Percentiles rank a stretch among this genome's conserved stretches.
Evolutionary conservation across 2,797 vertebrate genomes (phyloP).

Genomic region (Cossypha heuglini): DNA sequence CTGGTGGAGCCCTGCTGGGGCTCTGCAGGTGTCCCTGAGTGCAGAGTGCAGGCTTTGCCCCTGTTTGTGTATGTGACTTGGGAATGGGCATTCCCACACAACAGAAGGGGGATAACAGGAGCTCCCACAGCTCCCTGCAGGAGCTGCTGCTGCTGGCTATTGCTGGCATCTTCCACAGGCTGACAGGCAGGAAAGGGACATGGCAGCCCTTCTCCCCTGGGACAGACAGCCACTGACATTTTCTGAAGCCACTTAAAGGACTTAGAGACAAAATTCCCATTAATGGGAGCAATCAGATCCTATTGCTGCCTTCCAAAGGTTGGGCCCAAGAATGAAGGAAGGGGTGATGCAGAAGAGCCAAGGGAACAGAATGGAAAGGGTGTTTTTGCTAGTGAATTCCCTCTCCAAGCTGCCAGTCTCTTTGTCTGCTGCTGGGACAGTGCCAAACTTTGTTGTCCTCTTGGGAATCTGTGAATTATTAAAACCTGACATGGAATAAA

Average conservation of each 20-base stretch:
- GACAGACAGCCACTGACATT: not conserved
- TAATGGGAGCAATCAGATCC: not conserved
- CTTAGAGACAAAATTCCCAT: not conserved
- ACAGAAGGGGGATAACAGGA: accelerated
- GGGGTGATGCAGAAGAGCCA: not conserved
- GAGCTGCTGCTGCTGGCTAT: not conserved
- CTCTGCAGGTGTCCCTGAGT: accelerated
- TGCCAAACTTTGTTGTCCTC: not conserved
- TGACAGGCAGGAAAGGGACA: not conserved
- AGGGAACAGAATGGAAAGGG: not conserved
- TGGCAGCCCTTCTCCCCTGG: not conserved
- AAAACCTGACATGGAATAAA: not conserved
- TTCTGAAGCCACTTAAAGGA: not conserved
- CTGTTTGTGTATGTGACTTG: not conserved
- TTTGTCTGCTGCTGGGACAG: not conserved
- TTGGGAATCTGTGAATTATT: not conserved
- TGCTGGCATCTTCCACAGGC: accelerated
- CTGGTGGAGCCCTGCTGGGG: not conserved
- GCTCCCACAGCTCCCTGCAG: not conserved
- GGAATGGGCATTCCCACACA: not conserved
- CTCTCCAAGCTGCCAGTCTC: not conserved
- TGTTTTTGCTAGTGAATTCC: not conserved
- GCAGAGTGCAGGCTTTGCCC: not conserved
- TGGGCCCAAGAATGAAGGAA: not conserved
- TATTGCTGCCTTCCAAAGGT: not conserved